These are phyloP conservation scores for Solen grandis DNA, from an alignment of 1,140 invertebrate species.

Conservation along the genomic window DNA sequence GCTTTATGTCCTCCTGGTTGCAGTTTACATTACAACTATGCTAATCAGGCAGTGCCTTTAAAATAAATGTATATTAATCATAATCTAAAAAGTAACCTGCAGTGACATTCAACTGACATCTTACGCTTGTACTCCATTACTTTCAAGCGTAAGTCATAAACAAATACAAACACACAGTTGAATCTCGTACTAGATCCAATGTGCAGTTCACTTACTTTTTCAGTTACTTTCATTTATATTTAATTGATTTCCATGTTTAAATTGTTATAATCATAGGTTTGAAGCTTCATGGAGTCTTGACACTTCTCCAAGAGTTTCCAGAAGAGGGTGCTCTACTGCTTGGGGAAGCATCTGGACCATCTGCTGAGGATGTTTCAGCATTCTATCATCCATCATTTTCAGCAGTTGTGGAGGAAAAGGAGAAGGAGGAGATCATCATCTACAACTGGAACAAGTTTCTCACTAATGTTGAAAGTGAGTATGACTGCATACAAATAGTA, in stretches of 20 bases:
- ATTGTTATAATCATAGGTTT: not conserved
- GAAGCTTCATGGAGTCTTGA: constrained; percentile 9
- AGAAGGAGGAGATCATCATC: not conserved
- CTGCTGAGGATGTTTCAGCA: not conserved
- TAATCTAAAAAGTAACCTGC: no score
- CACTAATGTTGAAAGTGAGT: constrained; percentile 8
- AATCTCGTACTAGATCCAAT: no score
- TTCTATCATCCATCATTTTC: constrained; percentile 1
- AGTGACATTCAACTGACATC: constrained; percentile 4
- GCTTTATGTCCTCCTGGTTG: no score
- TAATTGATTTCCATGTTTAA: constrained; percentile 2
- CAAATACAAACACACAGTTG: no score
- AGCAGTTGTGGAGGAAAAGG: not conserved
- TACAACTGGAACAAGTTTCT: not conserved
- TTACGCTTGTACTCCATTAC: not conserved
- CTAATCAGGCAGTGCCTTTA: no score
- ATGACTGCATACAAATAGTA: no score
- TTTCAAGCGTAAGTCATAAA: not conserved
- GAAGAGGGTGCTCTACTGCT: not conserved
- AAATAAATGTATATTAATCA: no score
- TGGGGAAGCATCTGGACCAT: not conserved
- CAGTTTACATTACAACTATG: no score
- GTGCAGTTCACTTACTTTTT: constrained; percentile 9
- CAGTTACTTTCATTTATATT: not conserved
- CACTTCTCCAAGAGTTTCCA: constrained; percentile 4